Percentiles rank a stretch among this genome's conserved stretches.
Evolutionary conservation across 1,140 invertebrate genomes (phyloP).

Genomic region (Calliopsis andreniformis): DNA sequence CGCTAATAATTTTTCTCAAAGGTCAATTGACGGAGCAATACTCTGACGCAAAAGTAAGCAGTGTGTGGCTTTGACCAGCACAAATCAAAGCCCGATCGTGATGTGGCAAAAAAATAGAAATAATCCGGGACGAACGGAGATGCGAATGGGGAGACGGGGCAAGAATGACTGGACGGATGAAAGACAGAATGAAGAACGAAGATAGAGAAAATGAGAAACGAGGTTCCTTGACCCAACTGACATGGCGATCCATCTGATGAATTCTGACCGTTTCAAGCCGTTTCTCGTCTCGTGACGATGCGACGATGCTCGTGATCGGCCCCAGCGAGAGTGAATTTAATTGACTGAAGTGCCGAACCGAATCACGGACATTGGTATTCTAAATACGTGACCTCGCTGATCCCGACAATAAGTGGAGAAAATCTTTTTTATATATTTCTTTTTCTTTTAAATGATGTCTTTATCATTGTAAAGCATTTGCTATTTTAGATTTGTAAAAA

Average conservation of each 20-base stretch:
- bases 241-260: slow-evolving; percentile 1
- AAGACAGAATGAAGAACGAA: background rate
- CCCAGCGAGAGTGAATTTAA: slow-evolving; percentile 56
- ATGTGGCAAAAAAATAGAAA: background rate
- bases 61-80: too few species aligned
- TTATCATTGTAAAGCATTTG: too few species aligned
- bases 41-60: background rate
- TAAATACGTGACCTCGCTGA: background rate
- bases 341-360: slow-evolving; percentile 55
- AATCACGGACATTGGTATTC: slow-evolving; percentile 17
- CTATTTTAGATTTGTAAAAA: too few species aligned
- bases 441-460: too few species aligned
- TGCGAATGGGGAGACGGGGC: too few species aligned
- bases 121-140: background rate
- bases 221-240: slow-evolving; percentile 17
- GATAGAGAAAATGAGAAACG: background rate
- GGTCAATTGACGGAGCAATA: background rate
- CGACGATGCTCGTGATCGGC: slow-evolving; percentile 12
- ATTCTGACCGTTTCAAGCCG: slow-evolving; percentile 1
- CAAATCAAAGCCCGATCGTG: background rate
- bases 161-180: too few species aligned
- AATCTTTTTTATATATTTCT: too few species aligned
- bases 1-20: background rate
- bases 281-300: background rate
- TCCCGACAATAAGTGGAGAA: slow-evolving; percentile 8